phyloP scores from a whole-genome alignment of 2,888 invertebrate genomes.

The Phragmatobia fuliginosa region DNA sequence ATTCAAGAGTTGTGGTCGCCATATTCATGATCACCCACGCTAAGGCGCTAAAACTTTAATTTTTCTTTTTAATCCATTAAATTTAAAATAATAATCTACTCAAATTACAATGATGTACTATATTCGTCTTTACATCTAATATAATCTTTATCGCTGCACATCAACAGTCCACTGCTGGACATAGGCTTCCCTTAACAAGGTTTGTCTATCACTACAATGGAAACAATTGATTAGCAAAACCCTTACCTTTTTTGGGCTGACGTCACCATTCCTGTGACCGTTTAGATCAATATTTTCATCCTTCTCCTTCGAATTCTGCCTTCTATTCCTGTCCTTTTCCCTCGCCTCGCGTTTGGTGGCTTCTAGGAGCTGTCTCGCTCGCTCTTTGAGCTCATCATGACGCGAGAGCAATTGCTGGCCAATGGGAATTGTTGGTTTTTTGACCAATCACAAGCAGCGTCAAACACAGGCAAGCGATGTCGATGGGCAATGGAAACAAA shows the following conservation, averaged over 20 bases:
- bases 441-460: constrained; percentile 60
- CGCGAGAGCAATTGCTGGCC: constrained; percentile 91
- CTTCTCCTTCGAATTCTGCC: constrained; percentile 72
- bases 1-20: no score
- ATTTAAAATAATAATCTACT: background rate
- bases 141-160: background rate
- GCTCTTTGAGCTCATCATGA: constrained; percentile 94
- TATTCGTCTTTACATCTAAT: background rate
- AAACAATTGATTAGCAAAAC: background rate
- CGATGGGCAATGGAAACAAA: constrained; percentile 70
- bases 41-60: no score
- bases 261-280: constrained; percentile 73
- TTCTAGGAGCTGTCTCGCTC: constrained; percentile 93
- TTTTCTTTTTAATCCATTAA: no score
- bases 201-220: background rate
- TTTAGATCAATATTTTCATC: constrained; percentile 88
- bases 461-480: constrained; percentile 71
- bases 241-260: constrained; percentile 75
- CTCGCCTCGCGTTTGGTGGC: constrained; percentile 91
- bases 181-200: no score
- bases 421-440: constrained; percentile 57
- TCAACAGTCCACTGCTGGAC: no score
- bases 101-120: background rate
- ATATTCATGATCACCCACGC: no score
- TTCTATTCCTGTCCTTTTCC: constrained; percentile 70